Evolutionary conservation across 2,113 vertebrate species (phyloP).

Genomic region (Setophaga petechia): DNA sequence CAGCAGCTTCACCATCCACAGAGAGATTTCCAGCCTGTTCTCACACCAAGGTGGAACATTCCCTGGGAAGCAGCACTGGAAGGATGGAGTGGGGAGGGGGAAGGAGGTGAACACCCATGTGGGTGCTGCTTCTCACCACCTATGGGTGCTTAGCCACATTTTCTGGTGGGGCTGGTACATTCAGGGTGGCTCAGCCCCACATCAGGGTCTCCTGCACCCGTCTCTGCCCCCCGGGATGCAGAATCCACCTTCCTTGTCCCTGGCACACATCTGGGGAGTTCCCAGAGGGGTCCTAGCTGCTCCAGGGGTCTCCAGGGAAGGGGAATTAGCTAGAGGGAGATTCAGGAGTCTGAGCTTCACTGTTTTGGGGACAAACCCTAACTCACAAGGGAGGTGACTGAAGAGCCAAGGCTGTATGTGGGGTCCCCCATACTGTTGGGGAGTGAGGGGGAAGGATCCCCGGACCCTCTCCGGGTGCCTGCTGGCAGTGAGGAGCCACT

Average conservation of each 20-base stretch:
- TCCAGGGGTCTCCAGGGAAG: rapidly evolving
- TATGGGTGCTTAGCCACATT: not conserved
- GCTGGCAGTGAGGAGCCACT: not conserved
- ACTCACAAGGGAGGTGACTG: rapidly evolving
- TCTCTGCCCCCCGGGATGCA: rapidly evolving
- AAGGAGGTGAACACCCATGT: not conserved
- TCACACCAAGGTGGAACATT: not conserved
- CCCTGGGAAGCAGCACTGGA: not conserved
- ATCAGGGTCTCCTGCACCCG: rapidly evolving
- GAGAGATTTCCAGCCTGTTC: not conserved
- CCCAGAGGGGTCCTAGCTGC: rapidly evolving
- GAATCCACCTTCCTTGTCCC: not conserved
- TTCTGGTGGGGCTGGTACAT: not conserved
- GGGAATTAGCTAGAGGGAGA: not conserved
- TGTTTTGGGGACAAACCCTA: not conserved
- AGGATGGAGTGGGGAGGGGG: not conserved
- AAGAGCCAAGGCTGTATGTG: not conserved
- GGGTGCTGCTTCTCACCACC: not conserved
- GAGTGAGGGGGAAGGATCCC: not conserved
- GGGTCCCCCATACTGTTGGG: not conserved
- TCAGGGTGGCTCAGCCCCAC: rapidly evolving
- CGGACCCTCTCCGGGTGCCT: rapidly evolving
- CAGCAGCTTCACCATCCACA: not conserved
- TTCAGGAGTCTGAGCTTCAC: rapidly evolving
- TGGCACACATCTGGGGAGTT: not conserved